A percentile compares a stretch with the other conserved stretches of the same genome.
These are phyloP conservation scores for Leucoraja erinaceus DNA, from an alignment of 2,113 vertebrate genomes.

Conservation along the genomic window DNA sequence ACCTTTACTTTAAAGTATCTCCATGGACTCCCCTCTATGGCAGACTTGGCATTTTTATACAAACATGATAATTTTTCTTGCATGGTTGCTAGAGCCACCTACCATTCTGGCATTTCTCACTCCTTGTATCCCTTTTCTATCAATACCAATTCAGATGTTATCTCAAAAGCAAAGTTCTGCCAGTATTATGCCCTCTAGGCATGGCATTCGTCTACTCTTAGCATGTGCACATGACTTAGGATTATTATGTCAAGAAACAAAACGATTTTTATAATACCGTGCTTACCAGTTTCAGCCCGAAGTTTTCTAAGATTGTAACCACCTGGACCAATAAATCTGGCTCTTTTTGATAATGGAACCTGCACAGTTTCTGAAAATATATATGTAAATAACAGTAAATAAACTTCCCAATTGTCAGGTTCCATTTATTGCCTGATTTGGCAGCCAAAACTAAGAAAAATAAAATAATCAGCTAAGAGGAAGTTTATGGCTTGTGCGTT, in stretches of 20 bases:
- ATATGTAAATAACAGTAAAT: background rate
- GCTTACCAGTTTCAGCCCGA: conserved; percentile 83
- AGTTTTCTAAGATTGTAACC: conserved; percentile 85
- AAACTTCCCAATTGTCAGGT: background rate
- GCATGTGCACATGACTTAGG: background rate
- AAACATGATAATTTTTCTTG: background rate
- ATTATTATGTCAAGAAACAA: background rate
- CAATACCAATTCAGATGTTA: background rate
- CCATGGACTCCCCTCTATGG: background rate
- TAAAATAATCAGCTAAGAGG: background rate
- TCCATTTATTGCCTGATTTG: conserved; percentile 8
- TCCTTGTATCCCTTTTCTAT: background rate
- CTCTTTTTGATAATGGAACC: conserved; percentile 80
- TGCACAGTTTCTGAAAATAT: conserved; percentile 74
- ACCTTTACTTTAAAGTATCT: background rate
- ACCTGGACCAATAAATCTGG: conserved; percentile 83
- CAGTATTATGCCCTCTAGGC: background rate
- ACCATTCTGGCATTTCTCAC: background rate
- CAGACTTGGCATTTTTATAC: background rate
- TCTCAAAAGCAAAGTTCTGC: background rate
- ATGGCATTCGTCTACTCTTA: background rate
- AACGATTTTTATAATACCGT: background rate
- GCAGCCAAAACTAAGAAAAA: background rate
- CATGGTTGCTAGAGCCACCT: background rate
- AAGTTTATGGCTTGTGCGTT: background rate